phyloP scores from a whole-genome alignment of 2,888 invertebrate species.

The Tuberolachnus salignus region DNA sequence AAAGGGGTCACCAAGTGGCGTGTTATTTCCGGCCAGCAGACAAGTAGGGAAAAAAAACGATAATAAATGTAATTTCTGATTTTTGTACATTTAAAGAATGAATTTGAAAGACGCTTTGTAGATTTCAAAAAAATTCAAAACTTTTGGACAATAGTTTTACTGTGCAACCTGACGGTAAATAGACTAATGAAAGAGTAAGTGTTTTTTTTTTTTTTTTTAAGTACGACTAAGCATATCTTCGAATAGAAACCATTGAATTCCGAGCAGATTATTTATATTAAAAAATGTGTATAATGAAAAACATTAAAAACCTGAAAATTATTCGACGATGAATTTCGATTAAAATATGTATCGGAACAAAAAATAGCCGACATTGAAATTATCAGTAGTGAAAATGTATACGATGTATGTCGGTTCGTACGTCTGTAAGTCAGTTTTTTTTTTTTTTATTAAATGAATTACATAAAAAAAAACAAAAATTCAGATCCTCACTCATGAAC shows the following conservation, averaged over 20 bases:
- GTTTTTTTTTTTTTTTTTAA: too few species aligned
- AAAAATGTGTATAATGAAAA: background rate
- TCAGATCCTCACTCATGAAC: too few species aligned
- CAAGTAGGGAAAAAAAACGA: slow-evolving; percentile 1
- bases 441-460: too few species aligned
- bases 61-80: background rate
- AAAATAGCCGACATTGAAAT: background rate
- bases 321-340: background rate
- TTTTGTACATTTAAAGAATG: background rate
- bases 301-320: background rate
- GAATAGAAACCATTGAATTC: background rate
- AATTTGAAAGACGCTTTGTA: slow-evolving; percentile 15
- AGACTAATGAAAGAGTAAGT: background rate
- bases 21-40: background rate
- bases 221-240: background rate
- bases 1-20: too few species aligned
- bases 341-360: slow-evolving; percentile 3
- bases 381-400: too few species aligned
- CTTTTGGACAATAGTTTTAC: slow-evolving; percentile 4
- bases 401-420: too few species aligned
- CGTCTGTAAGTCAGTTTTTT: too few species aligned
- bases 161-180: too few species aligned
- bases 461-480: too few species aligned
- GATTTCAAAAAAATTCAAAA: slow-evolving; percentile 24
- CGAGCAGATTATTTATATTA: background rate